Evolutionary conservation across 2,888 invertebrate species (phyloP).

Genomic region (Idaea biselata): DNA sequence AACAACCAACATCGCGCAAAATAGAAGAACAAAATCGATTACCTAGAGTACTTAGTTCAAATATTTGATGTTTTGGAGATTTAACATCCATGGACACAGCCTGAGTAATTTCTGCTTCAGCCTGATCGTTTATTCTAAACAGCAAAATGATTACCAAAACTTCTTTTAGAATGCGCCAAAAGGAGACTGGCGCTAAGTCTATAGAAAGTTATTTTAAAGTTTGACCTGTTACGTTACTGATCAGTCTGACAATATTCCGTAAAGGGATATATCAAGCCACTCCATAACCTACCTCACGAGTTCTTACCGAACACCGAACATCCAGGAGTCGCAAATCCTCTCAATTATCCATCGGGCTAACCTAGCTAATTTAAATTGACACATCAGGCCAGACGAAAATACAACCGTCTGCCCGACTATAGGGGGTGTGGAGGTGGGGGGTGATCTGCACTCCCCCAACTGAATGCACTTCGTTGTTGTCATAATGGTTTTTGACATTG

Average conservation of each 20-base stretch:
- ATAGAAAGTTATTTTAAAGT: too few species aligned
- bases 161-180: too few species aligned
- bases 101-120: too few species aligned
- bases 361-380: slow-evolving; percentile 76
- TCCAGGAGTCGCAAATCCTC: slow-evolving; percentile 32
- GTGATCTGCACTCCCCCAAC: slow-evolving; percentile 29
- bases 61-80: too few species aligned
- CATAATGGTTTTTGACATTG: slow-evolving; percentile 66
- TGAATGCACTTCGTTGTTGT: slow-evolving; percentile 50
- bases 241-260: not conserved
- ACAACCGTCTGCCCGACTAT: slow-evolving; percentile 52
- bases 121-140: too few species aligned
- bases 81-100: too few species aligned
- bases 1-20: too few species aligned
- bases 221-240: not conserved
- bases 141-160: too few species aligned
- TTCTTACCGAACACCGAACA: slow-evolving; percentile 8
- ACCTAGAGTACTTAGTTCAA: too few species aligned
- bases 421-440: slow-evolving; percentile 37
- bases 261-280: slow-evolving; percentile 12
- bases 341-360: slow-evolving; percentile 57
- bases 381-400: slow-evolving; percentile 77
- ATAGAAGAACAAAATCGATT: too few species aligned
- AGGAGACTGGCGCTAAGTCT: too few species aligned
- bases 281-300: slow-evolving; percentile 49